These are phyloP conservation scores for Tetragonula carbonaria DNA, from an alignment of 2,888 invertebrate species.

Conservation along the genomic window DNA sequence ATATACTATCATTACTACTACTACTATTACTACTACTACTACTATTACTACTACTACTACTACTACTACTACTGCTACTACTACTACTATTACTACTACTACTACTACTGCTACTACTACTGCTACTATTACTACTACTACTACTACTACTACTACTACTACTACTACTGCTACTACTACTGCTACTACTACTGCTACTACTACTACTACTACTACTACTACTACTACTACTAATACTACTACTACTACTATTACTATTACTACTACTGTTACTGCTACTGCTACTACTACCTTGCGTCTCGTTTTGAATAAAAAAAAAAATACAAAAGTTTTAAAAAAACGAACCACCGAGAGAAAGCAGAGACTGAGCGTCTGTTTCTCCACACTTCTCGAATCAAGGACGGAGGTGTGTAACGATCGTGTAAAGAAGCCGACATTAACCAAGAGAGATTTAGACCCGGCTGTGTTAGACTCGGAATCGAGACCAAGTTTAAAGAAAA, in stretches of 20 bases:
- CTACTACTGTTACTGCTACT: neutral
- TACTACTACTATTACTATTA: neutral
- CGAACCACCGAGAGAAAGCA: slow-evolving; percentile 28
- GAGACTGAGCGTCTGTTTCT: slow-evolving; percentile 25
- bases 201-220: neutral
- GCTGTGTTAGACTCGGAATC: slow-evolving; percentile 6
- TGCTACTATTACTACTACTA: neutral
- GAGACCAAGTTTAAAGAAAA: slow-evolving; percentile 1
- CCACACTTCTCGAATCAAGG: neutral
- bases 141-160: neutral
- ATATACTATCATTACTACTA: slow-evolving; percentile 16
- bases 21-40: neutral
- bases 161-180: neutral
- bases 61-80: neutral
- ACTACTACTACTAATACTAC: neutral
- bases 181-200: neutral
- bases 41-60: neutral
- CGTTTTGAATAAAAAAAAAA: slow-evolving; percentile 14
- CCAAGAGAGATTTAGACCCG: slow-evolving; percentile 4
- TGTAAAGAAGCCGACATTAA: slow-evolving; percentile 2
- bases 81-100: neutral
- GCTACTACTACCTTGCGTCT: slow-evolving; percentile 25
- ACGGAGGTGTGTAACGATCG: slow-evolving; percentile 20
- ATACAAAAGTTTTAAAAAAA: neutral
- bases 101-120: neutral